Evolutionary conservation across 2,113 vertebrate species (phyloP).

Genomic region (Phalacrocorax pelagicus): DNA sequence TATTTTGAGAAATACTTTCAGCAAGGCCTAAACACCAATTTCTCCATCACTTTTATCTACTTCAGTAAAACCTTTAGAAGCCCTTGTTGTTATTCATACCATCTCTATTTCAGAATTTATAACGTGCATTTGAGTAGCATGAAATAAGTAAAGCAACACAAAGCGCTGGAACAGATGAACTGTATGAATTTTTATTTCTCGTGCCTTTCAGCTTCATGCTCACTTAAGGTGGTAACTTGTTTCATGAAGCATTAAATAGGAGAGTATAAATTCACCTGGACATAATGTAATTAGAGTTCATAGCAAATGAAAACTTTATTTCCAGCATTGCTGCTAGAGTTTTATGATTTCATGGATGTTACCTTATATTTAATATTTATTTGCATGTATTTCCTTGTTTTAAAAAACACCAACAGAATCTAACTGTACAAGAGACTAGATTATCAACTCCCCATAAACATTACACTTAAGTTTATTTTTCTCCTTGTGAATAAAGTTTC

Average conservation of each 20-base stretch:
- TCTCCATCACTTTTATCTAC: not conserved
- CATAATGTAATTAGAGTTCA: not conserved
- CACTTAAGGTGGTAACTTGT: not conserved
- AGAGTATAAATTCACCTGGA: not conserved
- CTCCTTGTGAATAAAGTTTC: conserved; percentile 38
- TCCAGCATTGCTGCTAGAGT: conserved; percentile 28
- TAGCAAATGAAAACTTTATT: conserved; percentile 11
- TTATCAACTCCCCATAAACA: not conserved
- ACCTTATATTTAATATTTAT: conserved; percentile 57
- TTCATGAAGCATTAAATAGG: conserved; percentile 10
- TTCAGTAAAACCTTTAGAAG: not conserved
- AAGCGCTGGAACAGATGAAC: conserved; percentile 48
- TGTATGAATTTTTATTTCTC: conserved; percentile 17
- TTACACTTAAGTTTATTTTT: not conserved
- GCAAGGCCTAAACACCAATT: not conserved
- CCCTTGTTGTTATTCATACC: not conserved
- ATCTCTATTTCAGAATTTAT: not conserved
- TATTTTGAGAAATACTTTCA: not conserved
- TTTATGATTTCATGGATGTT: not conserved
- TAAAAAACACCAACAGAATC: not conserved
- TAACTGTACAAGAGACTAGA: not conserved
- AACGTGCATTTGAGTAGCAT: not conserved
- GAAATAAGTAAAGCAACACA: conserved; percentile 25
- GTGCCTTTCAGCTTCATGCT: conserved; percentile 31
- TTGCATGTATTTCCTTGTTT: conserved; percentile 48